Base-by-base conservation (phyloP, 92 coral and sea anemone species). In the Montipora capitata region DNA sequence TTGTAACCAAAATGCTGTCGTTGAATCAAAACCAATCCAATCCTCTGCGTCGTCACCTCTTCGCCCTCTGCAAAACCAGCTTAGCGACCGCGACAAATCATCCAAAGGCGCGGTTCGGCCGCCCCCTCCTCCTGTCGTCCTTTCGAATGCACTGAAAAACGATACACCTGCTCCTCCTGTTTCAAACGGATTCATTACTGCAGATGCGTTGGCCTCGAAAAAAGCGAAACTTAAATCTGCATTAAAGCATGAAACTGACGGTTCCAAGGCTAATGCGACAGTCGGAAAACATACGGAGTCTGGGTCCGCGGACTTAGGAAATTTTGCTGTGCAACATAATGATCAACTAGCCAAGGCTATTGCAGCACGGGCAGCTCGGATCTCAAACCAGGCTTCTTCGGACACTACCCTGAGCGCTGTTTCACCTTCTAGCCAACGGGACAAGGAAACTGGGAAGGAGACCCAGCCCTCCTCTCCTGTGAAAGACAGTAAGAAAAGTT, bases 311-410 rank as follows among this genome's bases (percentile, higher is more conserved):
- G 83, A 80, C 7, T 76, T 68, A 38, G 70, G 56, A 39, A 43
- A 72, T 48, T 74, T 90, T 6, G 87, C 91, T n/a, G 67, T 66
- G 52, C 94, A 93, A 72, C 98, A 95, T 85, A 66, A 90, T 73
- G 67, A 84, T 67, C 75, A 93, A 57, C 86, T 95, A 12, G 98
- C 98, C 27, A 95, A 93, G 67, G 98, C 98, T 81, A 94, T 95
- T 7, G 98, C 98, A 4, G 98, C 94, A 42, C 94, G 98, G n/a
- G 98, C 98, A 54, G 96, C 98, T 4, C 91, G 94, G 40, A 73
- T 95, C 27, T 96, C 96, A 6, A 76, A 70, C 45, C 89, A 77
- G 54, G 15, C 83, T 64, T 76, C 64, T 65, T 63, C 83, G 20
- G 83, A 76, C 8, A 61, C 58, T 40, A 82, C 39, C 44, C 35